Base-by-base conservation (phyloP, 2,113 vertebrate species). In the Oreotrochilus melanogaster region DNA sequence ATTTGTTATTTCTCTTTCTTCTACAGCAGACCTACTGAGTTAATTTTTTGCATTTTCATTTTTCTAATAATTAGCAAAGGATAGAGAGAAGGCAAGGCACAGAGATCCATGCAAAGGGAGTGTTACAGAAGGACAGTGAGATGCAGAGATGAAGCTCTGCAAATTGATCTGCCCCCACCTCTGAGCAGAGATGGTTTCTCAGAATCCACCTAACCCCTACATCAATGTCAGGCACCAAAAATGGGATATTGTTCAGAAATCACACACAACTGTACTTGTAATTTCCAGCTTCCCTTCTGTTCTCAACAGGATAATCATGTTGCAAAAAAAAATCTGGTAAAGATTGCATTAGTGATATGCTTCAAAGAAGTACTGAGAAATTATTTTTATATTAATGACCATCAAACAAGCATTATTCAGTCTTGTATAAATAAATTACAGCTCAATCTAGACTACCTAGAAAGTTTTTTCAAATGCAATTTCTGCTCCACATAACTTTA, bases 181-280 rank as follows among this genome's bases (percentile, higher is more conserved):
- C 56, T 3, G 17, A 35, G 54, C 11, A 84, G 24, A 86, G 72
- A 4, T 0, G 1, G 13, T 37, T 51, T 76, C 60, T 86, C 72
- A 84, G 72, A 67, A 90, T 62, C 70, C 80, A 78, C 50, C 37
- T 70, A 8, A 83, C 86, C 65, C 21, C 4, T 73, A 65, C 8
- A 39, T 58, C 86, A 94, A 74, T 60, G 39, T 64, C 86, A 86
- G 76, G 73, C n/a, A 48, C 24, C 53, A 66, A 93, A 80, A 27
- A 10, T 30, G 27, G 78, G 61, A 35, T 30, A 14, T 13, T 3
- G 5, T 30, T 81, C 1, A 2, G 57, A 87, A 93, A 81, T 57
- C 7, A 67, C 91, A 60, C 43, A 53, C 39, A 65, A 48, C 15
- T 33, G 19, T 42, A 31, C 39, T 43, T 85, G 53, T 2, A 0